Evolutionary conservation across 2,888 invertebrate species (phyloP).

Genomic region (Lamellibrachia columna): DNA sequence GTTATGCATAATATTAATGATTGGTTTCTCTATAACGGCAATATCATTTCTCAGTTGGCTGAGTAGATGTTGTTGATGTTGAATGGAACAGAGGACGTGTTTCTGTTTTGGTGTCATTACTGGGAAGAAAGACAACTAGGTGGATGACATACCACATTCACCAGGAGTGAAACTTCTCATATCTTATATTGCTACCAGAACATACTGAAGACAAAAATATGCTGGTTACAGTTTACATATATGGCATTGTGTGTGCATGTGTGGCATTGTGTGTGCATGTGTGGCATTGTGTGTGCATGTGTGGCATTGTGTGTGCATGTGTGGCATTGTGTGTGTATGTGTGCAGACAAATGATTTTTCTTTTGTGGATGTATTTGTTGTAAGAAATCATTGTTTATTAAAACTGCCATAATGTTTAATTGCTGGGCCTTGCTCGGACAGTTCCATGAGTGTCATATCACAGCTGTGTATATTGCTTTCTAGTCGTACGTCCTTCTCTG

Average conservation of each 20-base stretch:
- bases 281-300: too few species aligned
- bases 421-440: background rate
- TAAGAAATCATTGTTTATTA: background rate
- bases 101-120: background rate
- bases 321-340: too few species aligned
- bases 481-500: background rate
- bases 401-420: background rate
- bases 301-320: too few species aligned
- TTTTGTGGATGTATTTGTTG: background rate
- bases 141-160: background rate
- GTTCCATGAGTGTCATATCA: background rate
- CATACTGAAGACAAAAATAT: background rate
- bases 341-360: background rate
- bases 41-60: background rate
- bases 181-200: background rate
- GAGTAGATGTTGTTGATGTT: background rate
- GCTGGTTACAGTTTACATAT: background rate
- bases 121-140: background rate
- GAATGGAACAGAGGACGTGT: background rate
- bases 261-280: too few species aligned
- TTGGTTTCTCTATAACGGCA: background rate
- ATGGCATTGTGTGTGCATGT: background rate
- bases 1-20: background rate
- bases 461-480: background rate
- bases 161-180: background rate